Percentiles rank a stretch among this genome's conserved stretches.
Conservation (phyloP, 2,888 invertebrate genomes). For the Cryptosula pallasiana region DNA sequence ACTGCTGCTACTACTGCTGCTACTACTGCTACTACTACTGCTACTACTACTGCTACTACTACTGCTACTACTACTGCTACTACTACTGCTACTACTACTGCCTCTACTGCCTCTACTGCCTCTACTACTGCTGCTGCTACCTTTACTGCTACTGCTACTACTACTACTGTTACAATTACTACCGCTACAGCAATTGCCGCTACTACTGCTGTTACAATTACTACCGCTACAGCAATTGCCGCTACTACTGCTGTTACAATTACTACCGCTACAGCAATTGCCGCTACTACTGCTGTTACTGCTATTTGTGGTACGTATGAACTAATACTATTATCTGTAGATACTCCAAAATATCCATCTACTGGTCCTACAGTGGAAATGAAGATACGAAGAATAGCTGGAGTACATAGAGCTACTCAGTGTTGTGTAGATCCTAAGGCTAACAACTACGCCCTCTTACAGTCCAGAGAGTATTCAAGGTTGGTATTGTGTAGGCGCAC, state of each 20-base stretch:
- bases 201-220: conserved; percentile 12
- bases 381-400: conserved; percentile 62
- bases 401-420: conserved; percentile 67
- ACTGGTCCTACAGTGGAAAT: conserved; percentile 1
- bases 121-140: not conserved
- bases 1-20: conserved; percentile 20
- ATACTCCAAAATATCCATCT: not conserved
- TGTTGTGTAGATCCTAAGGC: conserved; percentile 71
- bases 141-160: not conserved
- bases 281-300: not conserved
- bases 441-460: conserved; percentile 70
- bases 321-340: no score
- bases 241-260: not conserved
- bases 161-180: conserved; percentile 17
- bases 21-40: conserved; percentile 24
- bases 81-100: conserved; percentile 7
- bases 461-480: conserved; percentile 57
- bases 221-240: not conserved
- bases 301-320: not conserved
- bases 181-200: not conserved
- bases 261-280: conserved; percentile 10
- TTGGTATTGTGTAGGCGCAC: conserved; percentile 31
- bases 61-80: conserved; percentile 16
- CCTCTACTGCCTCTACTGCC: not conserved
- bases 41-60: conserved; percentile 22